phyloP scores from a whole-genome alignment of 2,888 invertebrate species.

The Tipula lateralis region DNA sequence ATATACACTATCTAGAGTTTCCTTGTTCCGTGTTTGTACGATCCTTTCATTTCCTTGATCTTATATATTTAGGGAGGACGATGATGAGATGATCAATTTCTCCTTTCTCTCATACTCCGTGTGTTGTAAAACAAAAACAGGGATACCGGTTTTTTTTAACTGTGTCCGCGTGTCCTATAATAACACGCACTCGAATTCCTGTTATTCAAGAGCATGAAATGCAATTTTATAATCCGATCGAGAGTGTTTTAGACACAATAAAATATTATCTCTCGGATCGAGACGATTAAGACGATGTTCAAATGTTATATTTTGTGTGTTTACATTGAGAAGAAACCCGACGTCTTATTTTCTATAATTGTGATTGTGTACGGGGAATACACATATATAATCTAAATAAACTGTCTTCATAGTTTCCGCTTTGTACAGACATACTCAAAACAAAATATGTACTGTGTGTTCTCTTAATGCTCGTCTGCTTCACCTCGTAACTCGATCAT shows the following conservation, averaged over 20 bases:
- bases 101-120: not conserved
- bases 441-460: not conserved
- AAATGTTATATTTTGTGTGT: not conserved
- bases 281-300: not conserved
- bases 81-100: not conserved
- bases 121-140: not conserved
- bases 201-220: not conserved
- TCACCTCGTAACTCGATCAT: not conserved
- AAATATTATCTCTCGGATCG: not conserved
- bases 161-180: not conserved
- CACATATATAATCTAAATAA: not conserved
- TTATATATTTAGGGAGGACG: not conserved
- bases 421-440: not conserved
- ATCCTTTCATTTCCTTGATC: not conserved
- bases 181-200: not conserved
- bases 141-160: not conserved
- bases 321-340: constrained; percentile 24
- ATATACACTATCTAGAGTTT: not conserved
- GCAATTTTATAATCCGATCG: not conserved
- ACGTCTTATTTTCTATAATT: not conserved
- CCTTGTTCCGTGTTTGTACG: not conserved
- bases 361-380: not conserved
- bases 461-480: not conserved
- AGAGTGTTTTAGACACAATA: not conserved
- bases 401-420: constrained; percentile 11